Conservation (phyloP, 2,113 vertebrate genomes). For the Vidua chalybeata region DNA sequence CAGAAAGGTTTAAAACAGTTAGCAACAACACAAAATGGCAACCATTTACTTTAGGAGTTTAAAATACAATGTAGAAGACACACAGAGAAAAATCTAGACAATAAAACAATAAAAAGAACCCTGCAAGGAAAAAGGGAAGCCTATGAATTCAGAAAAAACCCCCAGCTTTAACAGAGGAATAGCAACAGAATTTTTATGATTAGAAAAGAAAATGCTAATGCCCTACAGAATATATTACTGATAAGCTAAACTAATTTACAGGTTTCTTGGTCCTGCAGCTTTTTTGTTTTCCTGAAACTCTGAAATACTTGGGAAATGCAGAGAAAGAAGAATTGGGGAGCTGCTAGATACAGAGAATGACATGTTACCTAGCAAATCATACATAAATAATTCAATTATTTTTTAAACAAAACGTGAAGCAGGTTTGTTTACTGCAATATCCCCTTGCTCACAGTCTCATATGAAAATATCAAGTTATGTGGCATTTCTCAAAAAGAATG, state of each 20-base stretch:
- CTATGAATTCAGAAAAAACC: neutral
- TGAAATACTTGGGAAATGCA: neutral
- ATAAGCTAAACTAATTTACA: neutral
- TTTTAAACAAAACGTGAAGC: neutral
- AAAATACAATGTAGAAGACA: neutral
- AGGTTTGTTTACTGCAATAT: neutral
- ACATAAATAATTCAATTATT: neutral
- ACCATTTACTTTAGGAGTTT: neutral
- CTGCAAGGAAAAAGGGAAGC: neutral
- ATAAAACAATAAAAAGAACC: neutral
- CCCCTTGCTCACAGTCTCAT: neutral
- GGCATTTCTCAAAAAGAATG: neutral
- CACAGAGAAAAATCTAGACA: neutral
- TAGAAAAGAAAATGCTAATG: neutral
- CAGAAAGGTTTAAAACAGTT: neutral
- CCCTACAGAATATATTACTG: neutral
- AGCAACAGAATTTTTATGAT: neutral
- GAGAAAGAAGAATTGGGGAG: neutral
- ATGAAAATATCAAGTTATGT: neutral
- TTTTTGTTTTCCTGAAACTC: neutral
- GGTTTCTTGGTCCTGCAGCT: neutral
- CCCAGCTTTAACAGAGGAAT: neutral
- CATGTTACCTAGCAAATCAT: neutral
- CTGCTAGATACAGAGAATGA: neutral
- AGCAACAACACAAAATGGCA: neutral